These are phyloP conservation scores for Bolinopsis microptera DNA, from an alignment of 37 sponge, comb jelly and placozoan genomes.

Conservation along the genomic window DNA sequence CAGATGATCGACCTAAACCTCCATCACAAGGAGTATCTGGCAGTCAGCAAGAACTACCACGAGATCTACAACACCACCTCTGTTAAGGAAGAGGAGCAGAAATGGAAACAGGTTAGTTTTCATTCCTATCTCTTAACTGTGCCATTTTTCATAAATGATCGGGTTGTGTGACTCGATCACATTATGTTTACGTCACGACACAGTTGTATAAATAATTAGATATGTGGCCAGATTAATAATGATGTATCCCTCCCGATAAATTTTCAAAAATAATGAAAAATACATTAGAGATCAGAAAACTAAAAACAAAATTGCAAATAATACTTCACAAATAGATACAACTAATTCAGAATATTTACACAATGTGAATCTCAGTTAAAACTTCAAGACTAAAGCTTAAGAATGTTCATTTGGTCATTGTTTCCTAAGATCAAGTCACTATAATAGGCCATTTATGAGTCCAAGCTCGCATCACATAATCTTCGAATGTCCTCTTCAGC, in stretches of 20 bases:
- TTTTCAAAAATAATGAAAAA: too few relatives aligned
- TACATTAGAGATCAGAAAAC: too few relatives aligned
- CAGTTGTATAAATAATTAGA: too few relatives aligned
- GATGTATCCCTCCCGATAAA: too few relatives aligned
- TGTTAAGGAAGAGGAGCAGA: slow-evolving; percentile 75
- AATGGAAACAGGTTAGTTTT: slow-evolving; percentile 77
- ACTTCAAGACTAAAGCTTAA: too few relatives aligned
- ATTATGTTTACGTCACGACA: neutral
- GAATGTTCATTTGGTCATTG: too few relatives aligned
- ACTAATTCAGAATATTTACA: neutral
- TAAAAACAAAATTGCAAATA: neutral
- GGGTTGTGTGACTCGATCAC: neutral
- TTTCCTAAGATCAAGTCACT: too few relatives aligned
- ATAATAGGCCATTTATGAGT: too few relatives aligned
- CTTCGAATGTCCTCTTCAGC: too few relatives aligned
- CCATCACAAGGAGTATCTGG: slow-evolving; percentile 78
- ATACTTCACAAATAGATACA: neutral
- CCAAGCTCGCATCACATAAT: too few relatives aligned
- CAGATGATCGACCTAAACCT: slow-evolving; percentile 85
- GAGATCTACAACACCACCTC: slow-evolving; percentile 79
- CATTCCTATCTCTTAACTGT: too few relatives aligned
- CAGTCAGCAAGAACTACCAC: slow-evolving; percentile 83
- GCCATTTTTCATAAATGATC: neutral
- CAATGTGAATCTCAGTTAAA: neutral
- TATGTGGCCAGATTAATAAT: too few relatives aligned